Base-by-base conservation (phyloP, 2,113 vertebrate genomes). In the Hippocampus comes region DNA sequence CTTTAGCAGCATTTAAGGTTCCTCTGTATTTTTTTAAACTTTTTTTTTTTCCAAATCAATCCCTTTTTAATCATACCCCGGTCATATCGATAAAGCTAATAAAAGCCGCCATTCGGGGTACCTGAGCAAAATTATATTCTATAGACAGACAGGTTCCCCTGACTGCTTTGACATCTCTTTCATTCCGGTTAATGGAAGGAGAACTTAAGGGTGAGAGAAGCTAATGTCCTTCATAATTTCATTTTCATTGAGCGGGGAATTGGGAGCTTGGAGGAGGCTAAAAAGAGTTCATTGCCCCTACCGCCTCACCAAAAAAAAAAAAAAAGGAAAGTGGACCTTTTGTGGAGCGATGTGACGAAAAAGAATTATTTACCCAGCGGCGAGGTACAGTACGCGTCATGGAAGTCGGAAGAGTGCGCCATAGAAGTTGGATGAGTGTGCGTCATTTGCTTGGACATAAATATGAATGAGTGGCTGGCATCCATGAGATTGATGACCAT, bases 401-500 rank as follows among this genome's bases (percentile, higher is more conserved):
- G 66, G 73, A 73, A 72, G 79, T 70, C 70, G 53, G 67, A 70
- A 55, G 70, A 25, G n/a, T 61, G 55, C 75, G 49, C 9, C 60
- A 49, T 72, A 64, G 73, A 73, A 72, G 79, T 70, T 72, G 53
- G 66, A 70, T 55, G 70, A 25, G n/a, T 27, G 56, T n/a, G 23
- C 42, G 48, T 77, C 74, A 64, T 68, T 72, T 74, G 55, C 65
- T 71, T 61, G 6, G 41, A 68, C 81, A 77, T 79, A 83, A 84
- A 84, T 71, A 79, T 76, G 66, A 73, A 70, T 60, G 63, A 61
- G 68, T 81, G 73, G 73, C 82, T 84, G 73, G 43, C 41, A 71
- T 72, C 84, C 67, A 78, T 84, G 83, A 85, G 86, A 84, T 79
- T 83, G 84, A 69, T 80, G 82, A 82, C 87, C 89, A 89, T 88